Conservation (phyloP, 2,113 vertebrate genomes). For the Cheirogaleus medius region DNA sequence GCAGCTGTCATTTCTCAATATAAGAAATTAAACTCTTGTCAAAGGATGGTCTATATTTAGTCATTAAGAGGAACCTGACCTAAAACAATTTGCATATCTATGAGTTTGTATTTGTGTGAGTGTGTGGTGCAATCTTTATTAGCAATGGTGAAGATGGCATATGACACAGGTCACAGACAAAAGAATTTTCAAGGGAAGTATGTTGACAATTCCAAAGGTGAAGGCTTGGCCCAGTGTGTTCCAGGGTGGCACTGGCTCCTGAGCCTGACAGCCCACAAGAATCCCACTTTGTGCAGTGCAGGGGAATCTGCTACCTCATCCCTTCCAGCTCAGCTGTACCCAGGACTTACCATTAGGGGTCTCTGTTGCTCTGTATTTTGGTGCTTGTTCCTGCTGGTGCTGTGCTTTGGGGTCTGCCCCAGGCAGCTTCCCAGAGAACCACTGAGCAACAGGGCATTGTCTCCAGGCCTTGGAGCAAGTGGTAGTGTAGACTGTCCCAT, state of each 20-base stretch:
- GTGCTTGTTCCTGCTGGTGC: background rate
- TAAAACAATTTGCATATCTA: background rate
- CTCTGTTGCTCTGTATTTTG: background rate
- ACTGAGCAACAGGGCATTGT: background rate
- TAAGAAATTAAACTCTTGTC: background rate
- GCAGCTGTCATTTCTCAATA: conserved; percentile 36
- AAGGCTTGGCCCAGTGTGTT: accelerated
- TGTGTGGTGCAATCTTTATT: background rate
- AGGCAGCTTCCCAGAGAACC: background rate
- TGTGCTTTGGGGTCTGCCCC: background rate
- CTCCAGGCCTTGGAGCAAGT: background rate
- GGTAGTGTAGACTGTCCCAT: background rate
- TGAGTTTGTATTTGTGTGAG: background rate
- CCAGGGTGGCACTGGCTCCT: background rate
- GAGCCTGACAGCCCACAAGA: background rate
- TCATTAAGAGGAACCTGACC: background rate
- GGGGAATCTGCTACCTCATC: too few species aligned
- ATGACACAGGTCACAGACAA: background rate
- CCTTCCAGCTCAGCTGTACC: background rate
- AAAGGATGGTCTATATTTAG: conserved; percentile 16
- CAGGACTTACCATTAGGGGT: background rate
- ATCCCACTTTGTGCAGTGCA: background rate
- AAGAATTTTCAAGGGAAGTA: background rate
- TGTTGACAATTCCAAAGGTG: background rate
- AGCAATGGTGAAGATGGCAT: background rate